Conservation (phyloP, 1,140 invertebrate species). For the Drosophila santomea region DNA sequence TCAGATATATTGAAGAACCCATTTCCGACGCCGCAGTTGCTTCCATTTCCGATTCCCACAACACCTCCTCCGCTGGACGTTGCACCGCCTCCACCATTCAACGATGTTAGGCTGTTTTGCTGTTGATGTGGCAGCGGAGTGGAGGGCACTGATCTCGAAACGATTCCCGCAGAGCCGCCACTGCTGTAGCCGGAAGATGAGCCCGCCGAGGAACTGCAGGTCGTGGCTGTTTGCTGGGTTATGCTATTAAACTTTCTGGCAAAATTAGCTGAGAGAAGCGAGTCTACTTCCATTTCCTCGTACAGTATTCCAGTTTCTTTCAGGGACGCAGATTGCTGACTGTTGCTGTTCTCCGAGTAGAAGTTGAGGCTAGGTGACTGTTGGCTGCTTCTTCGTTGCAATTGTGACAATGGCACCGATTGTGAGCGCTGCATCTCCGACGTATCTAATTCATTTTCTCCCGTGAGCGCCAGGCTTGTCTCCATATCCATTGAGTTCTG, state of each 20-base stretch:
- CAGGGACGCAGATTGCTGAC: slow-evolving; percentile 59
- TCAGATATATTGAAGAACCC: slow-evolving; percentile 74
- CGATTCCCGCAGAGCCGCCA: slow-evolving; percentile 61
- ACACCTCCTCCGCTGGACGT: not conserved
- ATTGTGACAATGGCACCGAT: slow-evolving; percentile 78
- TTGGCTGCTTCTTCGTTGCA: slow-evolving; percentile 64
- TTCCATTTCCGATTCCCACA: slow-evolving; percentile 6
- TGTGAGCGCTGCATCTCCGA: slow-evolving; percentile 80
- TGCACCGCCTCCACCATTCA: slow-evolving; percentile 28
- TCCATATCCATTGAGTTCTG: slow-evolving; percentile 81
- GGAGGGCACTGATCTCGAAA: slow-evolving; percentile 87
- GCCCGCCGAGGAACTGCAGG: slow-evolving; percentile 76
- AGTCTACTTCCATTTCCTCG: slow-evolving; percentile 70
- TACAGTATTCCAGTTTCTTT: slow-evolving; percentile 58
- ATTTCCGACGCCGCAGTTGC: slow-evolving; percentile 34
- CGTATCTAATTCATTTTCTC: slow-evolving; percentile 54
- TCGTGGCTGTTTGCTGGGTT: slow-evolving; percentile 64
- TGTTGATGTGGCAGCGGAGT: slow-evolving; percentile 86
- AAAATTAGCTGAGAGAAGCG: slow-evolving; percentile 73
- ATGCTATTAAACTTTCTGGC: slow-evolving; percentile 68
- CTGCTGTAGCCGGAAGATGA: slow-evolving; percentile 78
- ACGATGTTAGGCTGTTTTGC: slow-evolving; percentile 14
- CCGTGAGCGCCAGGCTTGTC: slow-evolving; percentile 63
- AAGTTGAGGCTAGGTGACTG: slow-evolving; percentile 69
- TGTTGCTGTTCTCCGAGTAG: slow-evolving; percentile 79